These are phyloP conservation scores for Enteromius paludinosus DNA, from an alignment of 2,797 vertebrate genomes.

Conservation along the genomic window DNA sequence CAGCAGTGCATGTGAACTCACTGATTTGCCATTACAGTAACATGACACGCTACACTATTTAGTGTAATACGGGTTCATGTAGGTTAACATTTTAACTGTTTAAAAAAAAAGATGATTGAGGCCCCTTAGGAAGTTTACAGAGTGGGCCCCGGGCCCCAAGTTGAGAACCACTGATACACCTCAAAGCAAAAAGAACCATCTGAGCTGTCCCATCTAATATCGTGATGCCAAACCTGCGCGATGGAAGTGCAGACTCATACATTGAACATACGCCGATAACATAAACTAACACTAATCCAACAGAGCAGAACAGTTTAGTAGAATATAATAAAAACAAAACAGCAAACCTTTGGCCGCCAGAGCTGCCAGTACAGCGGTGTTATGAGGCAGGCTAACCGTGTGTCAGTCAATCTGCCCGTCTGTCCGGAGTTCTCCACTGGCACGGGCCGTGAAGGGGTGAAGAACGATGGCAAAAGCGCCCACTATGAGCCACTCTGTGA, in stretches of 20 bases:
- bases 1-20: neutral
- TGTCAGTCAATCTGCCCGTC: conserved; percentile 64
- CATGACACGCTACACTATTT: neutral
- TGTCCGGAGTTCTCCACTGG: conserved; percentile 66
- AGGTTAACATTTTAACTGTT: neutral
- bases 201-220: neutral
- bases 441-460: conserved; percentile 62
- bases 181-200: neutral
- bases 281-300: conserved; percentile 14
- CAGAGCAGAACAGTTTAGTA: neutral
- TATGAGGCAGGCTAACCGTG: conserved; percentile 56
- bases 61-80: too few species aligned
- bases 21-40: neutral
- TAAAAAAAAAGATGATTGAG: neutral
- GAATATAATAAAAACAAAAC: neutral
- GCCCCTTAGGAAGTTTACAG: neutral
- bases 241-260: conserved; percentile 10
- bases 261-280: neutral
- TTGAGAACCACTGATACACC: neutral
- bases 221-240: neutral
- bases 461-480: conserved; percentile 64
- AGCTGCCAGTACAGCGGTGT: conserved; percentile 38
- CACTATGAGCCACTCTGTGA: conserved; percentile 43
- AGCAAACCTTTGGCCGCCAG: conserved; percentile 44
- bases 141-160: neutral